Evolutionary conservation across 2,797 vertebrate genomes (phyloP).

Genomic region (Trachops cirrhosus): DNA sequence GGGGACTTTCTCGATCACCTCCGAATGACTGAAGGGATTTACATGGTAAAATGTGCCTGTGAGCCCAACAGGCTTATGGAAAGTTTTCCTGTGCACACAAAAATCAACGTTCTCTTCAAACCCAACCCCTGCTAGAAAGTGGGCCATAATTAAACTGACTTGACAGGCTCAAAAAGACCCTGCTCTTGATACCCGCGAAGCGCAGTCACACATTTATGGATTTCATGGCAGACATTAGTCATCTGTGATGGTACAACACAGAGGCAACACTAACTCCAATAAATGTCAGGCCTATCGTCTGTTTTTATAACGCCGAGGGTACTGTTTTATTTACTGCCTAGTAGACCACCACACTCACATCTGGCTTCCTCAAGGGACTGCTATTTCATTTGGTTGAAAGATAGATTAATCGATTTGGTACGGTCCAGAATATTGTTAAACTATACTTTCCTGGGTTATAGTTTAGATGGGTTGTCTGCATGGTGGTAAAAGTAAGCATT

Average conservation of each 20-base stretch:
- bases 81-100: neutral
- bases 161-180: neutral
- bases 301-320: neutral
- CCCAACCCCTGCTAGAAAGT: conserved; percentile 9
- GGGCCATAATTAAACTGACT: conserved; percentile 1
- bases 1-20: neutral
- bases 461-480: conserved; percentile 23
- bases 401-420: neutral
- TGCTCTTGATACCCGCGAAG: neutral
- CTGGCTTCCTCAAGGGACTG: conserved; percentile 8
- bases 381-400: conserved; percentile 25
- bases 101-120: conserved; percentile 15
- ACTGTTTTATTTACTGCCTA: neutral
- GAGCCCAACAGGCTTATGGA: neutral
- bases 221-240: neutral
- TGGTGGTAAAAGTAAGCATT: conserved; percentile 9
- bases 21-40: neutral
- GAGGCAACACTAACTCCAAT: conserved; percentile 11
- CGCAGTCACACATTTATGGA: neutral
- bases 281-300: neutral
- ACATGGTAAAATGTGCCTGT: conserved; percentile 16
- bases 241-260: conserved; percentile 24
- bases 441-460: neutral
- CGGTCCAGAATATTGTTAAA: neutral
- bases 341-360: neutral